Conservation (phyloP, 2,797 vertebrate species). For the Pangasius larnaudii region DNA sequence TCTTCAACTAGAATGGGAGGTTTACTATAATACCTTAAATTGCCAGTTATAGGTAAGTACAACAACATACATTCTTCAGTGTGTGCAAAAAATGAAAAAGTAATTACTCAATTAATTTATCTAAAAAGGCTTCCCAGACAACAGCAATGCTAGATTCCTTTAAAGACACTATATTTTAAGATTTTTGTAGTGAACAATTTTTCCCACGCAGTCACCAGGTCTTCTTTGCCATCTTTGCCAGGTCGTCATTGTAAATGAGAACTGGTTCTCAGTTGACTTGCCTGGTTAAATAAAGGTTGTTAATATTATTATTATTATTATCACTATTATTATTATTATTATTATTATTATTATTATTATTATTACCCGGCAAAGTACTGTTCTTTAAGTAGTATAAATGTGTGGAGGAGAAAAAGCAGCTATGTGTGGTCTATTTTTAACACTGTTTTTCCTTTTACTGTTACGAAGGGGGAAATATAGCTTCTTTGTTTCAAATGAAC, state of each 20-base stretch:
- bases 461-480: constrained; percentile 6
- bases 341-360: too few relatives aligned
- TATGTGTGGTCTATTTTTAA: constrained; percentile 9
- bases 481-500: constrained; percentile 7
- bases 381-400: constrained; percentile 9
- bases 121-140: not conserved
- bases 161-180: not conserved
- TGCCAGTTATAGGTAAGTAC: not conserved
- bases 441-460: constrained; percentile 14
- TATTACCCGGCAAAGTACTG: not conserved
- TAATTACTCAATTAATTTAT: not conserved
- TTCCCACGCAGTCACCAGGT: not conserved
- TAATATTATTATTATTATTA: too few relatives aligned
- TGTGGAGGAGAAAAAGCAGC: not conserved
- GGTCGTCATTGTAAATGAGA: too few relatives aligned
- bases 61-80: not conserved
- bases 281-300: too few relatives aligned
- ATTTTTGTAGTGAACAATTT: not conserved
- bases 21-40: not conserved
- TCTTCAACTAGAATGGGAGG: not conserved
- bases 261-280: too few relatives aligned
- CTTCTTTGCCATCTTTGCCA: too few relatives aligned
- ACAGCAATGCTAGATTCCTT: not conserved
- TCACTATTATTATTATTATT: too few relatives aligned
- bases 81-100: not conserved